These are phyloP conservation scores for Limnephilus rhombicus DNA, from an alignment of 2,888 invertebrate species.

Conservation along the genomic window DNA sequence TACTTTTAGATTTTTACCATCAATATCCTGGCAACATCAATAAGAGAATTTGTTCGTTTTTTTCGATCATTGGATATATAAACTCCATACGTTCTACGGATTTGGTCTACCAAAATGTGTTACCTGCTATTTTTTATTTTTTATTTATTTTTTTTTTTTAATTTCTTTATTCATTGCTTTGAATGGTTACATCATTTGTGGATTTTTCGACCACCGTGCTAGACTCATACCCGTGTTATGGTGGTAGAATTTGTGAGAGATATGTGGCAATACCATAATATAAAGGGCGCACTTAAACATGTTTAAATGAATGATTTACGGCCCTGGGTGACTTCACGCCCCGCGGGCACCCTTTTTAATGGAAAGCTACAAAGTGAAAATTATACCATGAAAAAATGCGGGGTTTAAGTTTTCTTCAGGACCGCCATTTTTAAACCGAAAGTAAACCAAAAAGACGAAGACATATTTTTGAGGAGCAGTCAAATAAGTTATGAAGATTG, in stretches of 20 bases:
- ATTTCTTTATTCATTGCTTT: too few relatives aligned
- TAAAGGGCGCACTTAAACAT: conserved; percentile 33
- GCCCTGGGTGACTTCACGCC: conserved; percentile 12
- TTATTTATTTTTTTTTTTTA: too few relatives aligned
- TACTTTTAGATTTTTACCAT: too few relatives aligned
- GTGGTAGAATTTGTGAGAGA: too few relatives aligned
- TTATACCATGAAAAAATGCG: conserved; percentile 25
- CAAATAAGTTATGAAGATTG: background rate
- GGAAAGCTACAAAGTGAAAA: conserved; percentile 30
- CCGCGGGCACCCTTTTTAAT: background rate
- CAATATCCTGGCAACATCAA: too few relatives aligned
- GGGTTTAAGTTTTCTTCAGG: conserved; percentile 16
- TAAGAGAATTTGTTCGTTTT: too few relatives aligned
- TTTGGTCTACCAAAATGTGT: background rate
- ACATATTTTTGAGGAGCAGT: background rate
- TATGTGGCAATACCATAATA: background rate
- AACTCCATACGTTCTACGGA: background rate
- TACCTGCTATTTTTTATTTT: background rate
- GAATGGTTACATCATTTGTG: too few relatives aligned
- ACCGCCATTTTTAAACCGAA: background rate
- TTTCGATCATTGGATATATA: too few relatives aligned
- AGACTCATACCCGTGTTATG: too few relatives aligned
- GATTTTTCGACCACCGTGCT: too few relatives aligned
- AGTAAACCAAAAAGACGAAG: background rate
- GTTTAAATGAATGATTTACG: conserved; percentile 6